phyloP scores from a whole-genome alignment of 1,140 invertebrate genomes.

The Chironomus tepperi region DNA sequence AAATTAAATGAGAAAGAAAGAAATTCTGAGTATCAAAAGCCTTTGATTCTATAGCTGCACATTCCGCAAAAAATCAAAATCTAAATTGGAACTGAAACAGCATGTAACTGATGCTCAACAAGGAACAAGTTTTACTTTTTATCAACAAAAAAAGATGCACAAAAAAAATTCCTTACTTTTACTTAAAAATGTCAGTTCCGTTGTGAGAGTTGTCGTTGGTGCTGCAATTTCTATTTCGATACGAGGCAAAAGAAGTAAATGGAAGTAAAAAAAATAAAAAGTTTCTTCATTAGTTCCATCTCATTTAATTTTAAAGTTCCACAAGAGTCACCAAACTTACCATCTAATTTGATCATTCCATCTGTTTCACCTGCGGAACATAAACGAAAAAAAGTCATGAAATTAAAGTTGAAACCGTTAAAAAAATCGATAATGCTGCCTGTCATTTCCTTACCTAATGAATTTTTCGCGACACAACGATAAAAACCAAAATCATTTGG shows the following conservation, averaged over 20 bases:
- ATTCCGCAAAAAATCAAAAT: too few species aligned
- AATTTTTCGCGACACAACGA: conserved; percentile 90
- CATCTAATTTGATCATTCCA: conserved; percentile 84
- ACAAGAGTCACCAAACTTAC: conserved; percentile 46
- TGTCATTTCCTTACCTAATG: conserved; percentile 51
- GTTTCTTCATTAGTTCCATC: conserved; percentile 21
- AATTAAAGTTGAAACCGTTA: background rate
- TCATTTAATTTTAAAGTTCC: conserved; percentile 16
- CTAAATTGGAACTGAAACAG: background rate
- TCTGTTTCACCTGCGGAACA: conserved; percentile 55
- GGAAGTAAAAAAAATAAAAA: background rate
- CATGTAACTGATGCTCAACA: background rate
- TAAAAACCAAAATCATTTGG: conserved; percentile 76
- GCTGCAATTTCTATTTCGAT: background rate
- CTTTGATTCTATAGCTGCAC: background rate
- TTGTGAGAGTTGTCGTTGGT: conserved; percentile 11
- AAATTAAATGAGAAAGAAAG: conserved; percentile 5
- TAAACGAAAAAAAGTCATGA: background rate
- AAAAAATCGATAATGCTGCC: conserved; percentile 3
- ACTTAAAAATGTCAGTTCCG: conserved; percentile 1
- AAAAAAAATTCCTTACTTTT: background rate
- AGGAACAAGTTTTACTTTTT: background rate
- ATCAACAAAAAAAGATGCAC: background rate
- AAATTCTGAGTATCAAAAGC: background rate
- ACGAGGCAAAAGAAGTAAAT: background rate